Evolutionary conservation across 2,113 vertebrate species (phyloP), one percentile per base, ranked within the genome.

Genomic region (Aythya baeri): DNA sequence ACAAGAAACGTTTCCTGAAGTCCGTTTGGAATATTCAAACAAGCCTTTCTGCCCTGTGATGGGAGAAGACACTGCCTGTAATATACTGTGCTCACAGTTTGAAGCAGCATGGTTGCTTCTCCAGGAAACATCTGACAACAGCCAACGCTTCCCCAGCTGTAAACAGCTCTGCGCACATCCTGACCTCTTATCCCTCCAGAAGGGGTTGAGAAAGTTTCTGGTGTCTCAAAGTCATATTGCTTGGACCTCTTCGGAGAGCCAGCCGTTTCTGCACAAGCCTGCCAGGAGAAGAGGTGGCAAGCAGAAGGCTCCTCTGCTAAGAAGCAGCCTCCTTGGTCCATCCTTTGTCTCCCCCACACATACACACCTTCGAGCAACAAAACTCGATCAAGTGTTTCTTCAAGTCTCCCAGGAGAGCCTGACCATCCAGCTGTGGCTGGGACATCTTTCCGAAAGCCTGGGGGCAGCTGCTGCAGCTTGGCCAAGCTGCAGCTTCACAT

Each of bases 71-170:
- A 1, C 36, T 38, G 23, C 16, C 32, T 38, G 16, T 32, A 68
- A 70, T 12, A 17, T 13, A 46, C 18, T n/a, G 31, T 18, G 14
- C 26, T 3, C 27, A 17, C 27, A 13, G 43, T 50, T 58, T 2
- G 0, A 65, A 73, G 59, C 38, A 8, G 54, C 41, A 77, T 1
- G 0, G 34, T 6, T 17, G 54, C 34, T 43, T 38, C 66, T 73
- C 31, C 66, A 57, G 59, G 46, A 78, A 68, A n/a, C 31, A 29
- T 31, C 13, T 49, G 31, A 18, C 34, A 62, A 26, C 41, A 52
- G 15, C 8, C 3, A 0, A 31, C 8, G 18, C 52, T 22, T 77
- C 22, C 52, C 26, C 3, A 1, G 20, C 3, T 4, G 15, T 13
- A 38, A 21, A 63, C 16, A 61, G 84, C 36, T 58, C 57, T 13